Evolutionary conservation across 2,113 vertebrate genomes (phyloP).

Genomic region (Corynorhinus townsendii): DNA sequence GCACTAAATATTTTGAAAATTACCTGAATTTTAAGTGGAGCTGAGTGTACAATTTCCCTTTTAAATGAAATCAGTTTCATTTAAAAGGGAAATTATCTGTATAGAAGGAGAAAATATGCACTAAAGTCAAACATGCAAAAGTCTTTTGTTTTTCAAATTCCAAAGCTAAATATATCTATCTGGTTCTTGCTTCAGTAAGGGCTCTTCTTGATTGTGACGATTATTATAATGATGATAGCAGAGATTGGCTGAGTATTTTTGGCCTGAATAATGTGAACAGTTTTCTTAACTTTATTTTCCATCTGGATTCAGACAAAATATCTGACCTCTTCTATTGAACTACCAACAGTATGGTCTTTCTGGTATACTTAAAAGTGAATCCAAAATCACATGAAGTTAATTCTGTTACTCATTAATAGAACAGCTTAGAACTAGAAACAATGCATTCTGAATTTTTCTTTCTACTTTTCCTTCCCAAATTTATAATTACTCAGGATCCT

Average conservation of each 20-base stretch:
- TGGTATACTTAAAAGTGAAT: neutral
- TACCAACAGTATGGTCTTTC: neutral
- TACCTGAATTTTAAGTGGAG: conserved; percentile 14
- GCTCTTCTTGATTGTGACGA: neutral
- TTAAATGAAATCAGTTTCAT: conserved; percentile 16
- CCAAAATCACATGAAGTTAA: neutral
- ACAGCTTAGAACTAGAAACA: neutral
- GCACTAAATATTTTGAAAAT: conserved; percentile 43
- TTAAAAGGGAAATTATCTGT: neutral
- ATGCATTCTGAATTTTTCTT: neutral
- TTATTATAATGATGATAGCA: conserved; percentile 3
- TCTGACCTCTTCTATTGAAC: neutral
- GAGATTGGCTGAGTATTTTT: neutral
- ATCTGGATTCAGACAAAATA: conserved; percentile 7
- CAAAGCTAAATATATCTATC: neutral
- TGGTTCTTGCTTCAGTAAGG: conserved; percentile 31
- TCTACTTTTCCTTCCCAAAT: neutral
- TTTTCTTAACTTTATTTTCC: conserved; percentile 36
- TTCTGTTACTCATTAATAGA: neutral
- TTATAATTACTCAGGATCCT: neutral
- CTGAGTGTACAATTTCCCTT: neutral
- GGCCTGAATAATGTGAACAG: neutral
- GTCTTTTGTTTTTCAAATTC: neutral
- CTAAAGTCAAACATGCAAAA: neutral
- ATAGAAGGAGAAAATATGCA: neutral